Evolutionary conservation across 1,140 invertebrate species (phyloP).

Genomic region (Brachionus paranguensis): DNA sequence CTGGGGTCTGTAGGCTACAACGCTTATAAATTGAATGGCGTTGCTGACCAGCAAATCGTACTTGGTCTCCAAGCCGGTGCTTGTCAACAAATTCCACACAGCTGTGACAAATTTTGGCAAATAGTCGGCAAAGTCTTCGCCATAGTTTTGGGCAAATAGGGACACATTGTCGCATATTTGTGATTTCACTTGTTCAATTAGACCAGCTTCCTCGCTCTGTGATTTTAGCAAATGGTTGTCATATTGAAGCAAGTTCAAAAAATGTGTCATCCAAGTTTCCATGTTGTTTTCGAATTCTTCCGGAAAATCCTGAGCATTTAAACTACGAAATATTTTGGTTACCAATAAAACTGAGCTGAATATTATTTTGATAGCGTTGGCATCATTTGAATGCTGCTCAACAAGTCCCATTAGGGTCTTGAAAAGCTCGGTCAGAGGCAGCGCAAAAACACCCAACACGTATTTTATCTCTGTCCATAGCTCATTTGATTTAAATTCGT

Average conservation of each 20-base stretch:
- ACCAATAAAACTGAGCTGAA: constrained; percentile 81
- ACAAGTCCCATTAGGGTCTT: constrained; percentile 42
- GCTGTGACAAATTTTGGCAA: constrained; percentile 81
- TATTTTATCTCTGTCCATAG: constrained; percentile 95
- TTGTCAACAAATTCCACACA: constrained; percentile 81
- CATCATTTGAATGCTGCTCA: constrained; percentile 64
- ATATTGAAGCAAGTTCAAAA: constrained; percentile 70
- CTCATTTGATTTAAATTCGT: constrained; percentile 86
- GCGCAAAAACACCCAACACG: constrained; percentile 84
- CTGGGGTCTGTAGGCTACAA: constrained; percentile 79
- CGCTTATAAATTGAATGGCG: constrained; percentile 85
- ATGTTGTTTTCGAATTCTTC: constrained; percentile 99
- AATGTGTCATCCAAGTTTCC: constrained; percentile 83
- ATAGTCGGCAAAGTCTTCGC: constrained; percentile 86
- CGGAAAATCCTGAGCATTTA: constrained; percentile 92
- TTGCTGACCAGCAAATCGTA: constrained; percentile 92
- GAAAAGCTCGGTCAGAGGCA: constrained; percentile 84
- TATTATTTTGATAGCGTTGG: constrained; percentile 73
- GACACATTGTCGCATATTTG: constrained; percentile 91
- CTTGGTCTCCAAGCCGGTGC: constrained; percentile 75
- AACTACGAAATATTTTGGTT: constrained; percentile 91
- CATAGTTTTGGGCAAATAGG: constrained; percentile 92
- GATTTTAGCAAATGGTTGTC: constrained; percentile 57
- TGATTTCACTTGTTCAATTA: constrained; percentile 82
- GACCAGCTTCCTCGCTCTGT: constrained; percentile 78